Evolutionary conservation across 2,888 invertebrate species (phyloP).

Genomic region (Geophilus truncorum): DNA sequence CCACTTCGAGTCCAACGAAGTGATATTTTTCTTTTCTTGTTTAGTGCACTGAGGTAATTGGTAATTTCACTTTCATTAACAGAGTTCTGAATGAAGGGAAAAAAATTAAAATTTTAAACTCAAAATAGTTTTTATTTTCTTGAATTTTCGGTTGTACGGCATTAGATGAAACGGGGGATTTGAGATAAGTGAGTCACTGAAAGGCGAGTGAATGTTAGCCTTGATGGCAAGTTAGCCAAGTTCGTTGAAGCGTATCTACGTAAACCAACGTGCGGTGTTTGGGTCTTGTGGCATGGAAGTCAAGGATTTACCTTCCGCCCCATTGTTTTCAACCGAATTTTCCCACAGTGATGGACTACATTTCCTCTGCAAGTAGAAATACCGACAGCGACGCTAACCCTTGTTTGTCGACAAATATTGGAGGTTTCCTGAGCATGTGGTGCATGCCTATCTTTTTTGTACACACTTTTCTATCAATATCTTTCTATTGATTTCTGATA

Average conservation of each 20-base stretch:
- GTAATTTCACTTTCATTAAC: no score
- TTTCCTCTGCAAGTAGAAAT: neutral
- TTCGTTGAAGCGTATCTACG: neutral
- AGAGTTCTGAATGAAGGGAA: no score
- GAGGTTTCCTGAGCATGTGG: neutral
- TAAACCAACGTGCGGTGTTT: slow-evolving; percentile 4
- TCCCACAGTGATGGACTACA: neutral
- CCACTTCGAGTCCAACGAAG: no score
- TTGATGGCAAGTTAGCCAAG: neutral
- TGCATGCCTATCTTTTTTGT: neutral
- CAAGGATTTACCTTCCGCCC: neutral
- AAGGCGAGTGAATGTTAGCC: no score
- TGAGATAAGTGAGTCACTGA: neutral
- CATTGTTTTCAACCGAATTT: neutral
- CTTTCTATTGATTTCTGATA: neutral
- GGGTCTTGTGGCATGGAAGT: neutral
- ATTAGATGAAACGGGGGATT: neutral
- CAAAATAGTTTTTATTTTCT: no score
- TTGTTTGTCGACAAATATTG: neutral
- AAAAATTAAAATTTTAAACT: no score
- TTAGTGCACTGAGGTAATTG: no score
- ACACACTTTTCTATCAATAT: neutral
- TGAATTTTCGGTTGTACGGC: neutral
- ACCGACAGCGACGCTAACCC: neutral
- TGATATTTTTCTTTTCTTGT: no score